Base-by-base conservation (phyloP, 2,888 invertebrate genomes). In the Lasioglossum vierecki region DNA sequence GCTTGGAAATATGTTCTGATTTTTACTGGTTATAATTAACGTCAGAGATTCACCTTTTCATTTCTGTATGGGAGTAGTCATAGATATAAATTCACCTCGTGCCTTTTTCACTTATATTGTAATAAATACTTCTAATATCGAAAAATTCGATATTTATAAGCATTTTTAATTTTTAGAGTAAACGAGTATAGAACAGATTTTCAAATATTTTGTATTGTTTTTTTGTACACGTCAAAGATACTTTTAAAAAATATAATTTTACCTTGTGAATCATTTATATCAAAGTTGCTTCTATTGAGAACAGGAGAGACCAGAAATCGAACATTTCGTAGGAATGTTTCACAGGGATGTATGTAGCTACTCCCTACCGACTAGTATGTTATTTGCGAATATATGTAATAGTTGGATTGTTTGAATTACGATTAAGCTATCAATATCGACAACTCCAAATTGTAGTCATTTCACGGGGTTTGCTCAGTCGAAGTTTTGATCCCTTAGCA, bases 401-500 rank as follows among this genome's bases (percentile, higher is more conserved):
- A 83, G 71, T 80, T 76, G 68, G 76, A 86, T 26, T 66, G 78
- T 85, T 79, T 85, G 86, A 87, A 44, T 76, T 80, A 66, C 84
- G 74, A 82, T 84, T 88, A 85, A 86, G 72, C 83, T 82, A 88
- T 87, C 88, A 84, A 53, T 88, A 81, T 86, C 82, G 82, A 77
- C 83, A 82, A 84, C 79, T 82, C 80, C 49, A 83, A 86, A 91
- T 88, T 85, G 83, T 78, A 76, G 79, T 89, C 72, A 81, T 88
- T 88, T 83, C 76, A 85, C 79, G 87, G 81, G 76, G 84, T 80
- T 85, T 82, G 87, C 82, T 68, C 83, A 74, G 76, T 49, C 77
- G 49, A 90, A 91, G 82, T 90, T 91, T 83, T 85, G 86, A 91
- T 82, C 84, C 85, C 82, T 73, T 78, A 53, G 82, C 83, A 79